Base-by-base conservation (phyloP, 1,140 invertebrate genomes). In the Portunus trituberculatus region DNA sequence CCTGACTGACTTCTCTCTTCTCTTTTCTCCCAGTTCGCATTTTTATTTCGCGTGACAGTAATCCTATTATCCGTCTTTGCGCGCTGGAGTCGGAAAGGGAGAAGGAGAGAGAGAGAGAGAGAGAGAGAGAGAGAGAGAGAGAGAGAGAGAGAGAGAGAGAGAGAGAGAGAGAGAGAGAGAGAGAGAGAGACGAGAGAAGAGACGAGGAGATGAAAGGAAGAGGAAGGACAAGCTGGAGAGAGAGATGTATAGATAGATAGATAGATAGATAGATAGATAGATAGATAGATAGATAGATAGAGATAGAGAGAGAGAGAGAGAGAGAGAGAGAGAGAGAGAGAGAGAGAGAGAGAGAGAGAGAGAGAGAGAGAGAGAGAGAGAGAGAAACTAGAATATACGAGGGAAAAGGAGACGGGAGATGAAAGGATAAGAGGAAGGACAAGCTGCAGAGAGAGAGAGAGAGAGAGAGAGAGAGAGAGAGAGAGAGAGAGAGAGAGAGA, bases 381-480 rank as follows among this genome's bases (percentile, higher is more conserved):
- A 76, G 67, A 76, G n/a, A 76, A 8, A 76, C 12, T 2, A 76
- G n/a, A 76, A 25, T 2, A 10, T 12, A 59, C 39, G 52, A 59
- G 52, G 20, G 52, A 59, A 20, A 59, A 20, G 20, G 52, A 59
- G 14, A 39, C 39, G 39, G 39, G 67, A n/a, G 67, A n/a, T 25
- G 67, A 76, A 76, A 7, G 20, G 67, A 76, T 12, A 76, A n/a
- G 20, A n/a, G n/a, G 67, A n/a, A 20, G 20, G 20, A 76, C 0
- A 76, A 76, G 67, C 12, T 8, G n/a, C 10, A 76, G 67, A 76
- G 67, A 76, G 67, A 76, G 67, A 76, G 67, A 76, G 67, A 76
- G 67, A 76, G 67, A 76, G 67, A 76, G 67, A 76, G 67, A 76
- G 67, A 76, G 67, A 76, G 67, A 76, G 67, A 76, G 67, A 76